A percentile compares a stretch with the other conserved stretches of the same genome.
These are phyloP conservation scores for Drosophila orosa DNA, from an alignment of 1,140 invertebrate genomes.

Conservation along the genomic window DNA sequence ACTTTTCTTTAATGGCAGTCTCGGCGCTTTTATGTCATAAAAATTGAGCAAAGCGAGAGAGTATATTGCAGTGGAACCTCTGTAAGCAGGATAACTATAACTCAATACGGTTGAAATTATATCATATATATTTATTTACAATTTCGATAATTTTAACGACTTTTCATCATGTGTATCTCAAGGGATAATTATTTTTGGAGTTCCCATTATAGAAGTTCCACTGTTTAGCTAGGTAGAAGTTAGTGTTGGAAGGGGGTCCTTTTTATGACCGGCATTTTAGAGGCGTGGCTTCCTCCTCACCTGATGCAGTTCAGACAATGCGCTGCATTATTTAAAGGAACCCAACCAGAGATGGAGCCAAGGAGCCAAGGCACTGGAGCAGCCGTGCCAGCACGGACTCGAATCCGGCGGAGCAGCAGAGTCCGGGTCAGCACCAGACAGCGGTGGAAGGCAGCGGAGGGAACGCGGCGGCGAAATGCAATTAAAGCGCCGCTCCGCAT, in stretches of 20 bases:
- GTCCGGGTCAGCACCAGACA: slow-evolving; percentile 20
- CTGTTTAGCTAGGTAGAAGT: slow-evolving; percentile 3
- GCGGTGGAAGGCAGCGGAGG: slow-evolving; percentile 24
- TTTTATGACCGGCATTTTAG: slow-evolving; percentile 50
- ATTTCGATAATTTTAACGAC: background rate
- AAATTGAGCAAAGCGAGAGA: slow-evolving; percentile 51
- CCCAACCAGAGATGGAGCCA: slow-evolving; percentile 5
- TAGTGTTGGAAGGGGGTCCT: slow-evolving; percentile 4
- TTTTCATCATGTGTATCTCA: background rate
- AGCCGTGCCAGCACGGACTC: background rate
- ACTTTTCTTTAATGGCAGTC: slow-evolving; percentile 79
- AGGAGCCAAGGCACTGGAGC: background rate
- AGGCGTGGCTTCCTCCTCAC: slow-evolving; percentile 34
- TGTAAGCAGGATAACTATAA: background rate
- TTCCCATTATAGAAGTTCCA: background rate
- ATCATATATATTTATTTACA: background rate
- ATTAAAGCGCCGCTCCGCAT: slow-evolving; percentile 69
- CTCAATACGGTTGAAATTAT: background rate
- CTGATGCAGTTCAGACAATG: slow-evolving; percentile 63
- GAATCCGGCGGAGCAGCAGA: background rate
- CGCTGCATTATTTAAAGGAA: slow-evolving; percentile 76
- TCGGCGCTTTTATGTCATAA: slow-evolving; percentile 77
- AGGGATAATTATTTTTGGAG: too few species aligned
- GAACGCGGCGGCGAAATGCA: slow-evolving; percentile 67
- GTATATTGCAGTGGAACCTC: slow-evolving; percentile 1